These are phyloP conservation scores for Aphelenchoides avenae DNA, from an alignment of 1,140 invertebrate genomes.

Conservation along the genomic window DNA sequence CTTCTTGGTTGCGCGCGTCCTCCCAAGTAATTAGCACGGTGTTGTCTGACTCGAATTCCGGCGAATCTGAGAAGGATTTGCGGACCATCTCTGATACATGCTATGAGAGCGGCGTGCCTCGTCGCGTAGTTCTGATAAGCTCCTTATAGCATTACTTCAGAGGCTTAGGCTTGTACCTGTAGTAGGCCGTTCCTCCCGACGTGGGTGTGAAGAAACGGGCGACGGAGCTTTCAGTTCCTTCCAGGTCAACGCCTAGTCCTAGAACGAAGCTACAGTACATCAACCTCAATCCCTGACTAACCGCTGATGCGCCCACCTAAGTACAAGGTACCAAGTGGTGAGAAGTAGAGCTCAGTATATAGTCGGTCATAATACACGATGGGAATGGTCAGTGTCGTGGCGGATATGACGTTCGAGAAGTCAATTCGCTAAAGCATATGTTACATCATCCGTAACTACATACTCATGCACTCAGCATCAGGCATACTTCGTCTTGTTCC, in stretches of 20 bases:
- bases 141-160: neutral
- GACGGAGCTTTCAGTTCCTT: slow-evolving; percentile 24
- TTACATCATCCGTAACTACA: neutral
- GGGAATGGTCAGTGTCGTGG: slow-evolving; percentile 15
- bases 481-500: slow-evolving; percentile 27
- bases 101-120: neutral
- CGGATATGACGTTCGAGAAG: neutral
- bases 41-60: slow-evolving; percentile 23
- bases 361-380: slow-evolving; percentile 25
- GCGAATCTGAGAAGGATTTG: slow-evolving; percentile 15
- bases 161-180: slow-evolving; percentile 1
- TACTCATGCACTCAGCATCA: too few relatives aligned
- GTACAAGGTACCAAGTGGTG: slow-evolving; percentile 20
- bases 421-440: neutral
- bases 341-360: slow-evolving; percentile 22
- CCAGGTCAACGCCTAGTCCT: slow-evolving; percentile 15
- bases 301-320: slow-evolving; percentile 17
- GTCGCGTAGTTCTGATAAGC: slow-evolving; percentile 6
- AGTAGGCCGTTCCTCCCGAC: slow-evolving; percentile 17
- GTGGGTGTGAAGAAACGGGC: slow-evolving; percentile 27
- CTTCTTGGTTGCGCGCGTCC: slow-evolving; percentile 9
- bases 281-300: neutral
- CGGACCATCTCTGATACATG: slow-evolving; percentile 31
- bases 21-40: slow-evolving; percentile 32
- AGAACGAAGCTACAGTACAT: neutral